phyloP scores from a whole-genome alignment of 2,888 invertebrate genomes.

The Meta bourneti region DNA sequence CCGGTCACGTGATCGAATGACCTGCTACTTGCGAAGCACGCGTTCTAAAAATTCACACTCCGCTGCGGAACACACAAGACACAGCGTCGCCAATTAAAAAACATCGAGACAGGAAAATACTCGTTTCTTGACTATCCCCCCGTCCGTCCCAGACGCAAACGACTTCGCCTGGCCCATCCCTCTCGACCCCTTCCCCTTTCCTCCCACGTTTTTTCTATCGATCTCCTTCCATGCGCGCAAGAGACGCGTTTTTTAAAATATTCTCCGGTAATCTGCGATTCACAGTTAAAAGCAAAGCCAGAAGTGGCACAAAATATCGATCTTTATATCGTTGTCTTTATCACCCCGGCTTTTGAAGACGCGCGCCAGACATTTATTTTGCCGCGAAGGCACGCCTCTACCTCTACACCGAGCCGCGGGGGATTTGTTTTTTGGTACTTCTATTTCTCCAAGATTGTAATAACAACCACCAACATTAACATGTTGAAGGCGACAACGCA shows the following conservation, averaged over 20 bases:
- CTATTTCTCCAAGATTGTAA: conserved; percentile 52
- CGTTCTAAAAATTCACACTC: conserved; percentile 51
- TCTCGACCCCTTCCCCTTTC: conserved; percentile 39
- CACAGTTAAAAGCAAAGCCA: conserved; percentile 75
- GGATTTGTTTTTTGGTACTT: conserved; percentile 49
- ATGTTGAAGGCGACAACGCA: conserved; percentile 52
- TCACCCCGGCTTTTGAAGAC: conserved; percentile 47
- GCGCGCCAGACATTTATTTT: conserved; percentile 71
- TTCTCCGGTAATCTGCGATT: conserved; percentile 74
- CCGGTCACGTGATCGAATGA: conserved; percentile 71
- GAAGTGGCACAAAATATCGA: conserved; percentile 75
- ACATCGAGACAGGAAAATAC: conserved; percentile 35
- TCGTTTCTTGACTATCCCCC: conserved; percentile 28
- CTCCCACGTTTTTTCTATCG: conserved; percentile 73
- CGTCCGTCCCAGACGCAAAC: background rate
- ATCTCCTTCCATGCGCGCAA: conserved; percentile 71
- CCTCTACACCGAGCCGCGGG: conserved; percentile 70
- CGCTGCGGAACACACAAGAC: conserved; percentile 2
- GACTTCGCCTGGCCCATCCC: background rate
- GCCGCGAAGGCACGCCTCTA: conserved; percentile 70
- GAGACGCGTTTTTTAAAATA: conserved; percentile 60
- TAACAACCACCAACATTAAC: conserved; percentile 59
- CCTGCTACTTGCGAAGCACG: conserved; percentile 35
- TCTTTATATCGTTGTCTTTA: conserved; percentile 75
- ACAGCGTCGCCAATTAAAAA: conserved; percentile 28